These are phyloP conservation scores for Coecobrya sp. DNA, from an alignment of 2,888 invertebrate species.

Conservation along the genomic window DNA sequence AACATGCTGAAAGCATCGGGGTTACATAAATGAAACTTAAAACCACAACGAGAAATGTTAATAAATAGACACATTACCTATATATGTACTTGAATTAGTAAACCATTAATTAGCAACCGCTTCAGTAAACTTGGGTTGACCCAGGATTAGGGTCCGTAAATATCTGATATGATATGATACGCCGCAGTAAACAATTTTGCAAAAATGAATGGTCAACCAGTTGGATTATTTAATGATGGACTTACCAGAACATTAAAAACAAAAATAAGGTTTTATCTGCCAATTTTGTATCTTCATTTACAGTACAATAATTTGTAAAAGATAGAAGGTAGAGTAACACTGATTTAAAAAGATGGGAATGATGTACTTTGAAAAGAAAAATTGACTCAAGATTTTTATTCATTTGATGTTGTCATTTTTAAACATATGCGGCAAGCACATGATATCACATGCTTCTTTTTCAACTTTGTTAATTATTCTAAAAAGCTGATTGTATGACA, in stretches of 20 bases:
- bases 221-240: constrained; percentile 19
- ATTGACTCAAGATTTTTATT: too few species aligned
- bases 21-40: too few species aligned
- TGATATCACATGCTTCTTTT: not conserved
- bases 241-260: not conserved
- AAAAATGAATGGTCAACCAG: constrained; percentile 26
- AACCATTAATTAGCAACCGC: constrained; percentile 38
- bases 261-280: not conserved
- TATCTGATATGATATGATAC: constrained; percentile 26
- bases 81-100: not conserved
- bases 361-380: too few species aligned
- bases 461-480: not conserved
- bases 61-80: constrained; percentile 24
- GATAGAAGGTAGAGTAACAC: too few species aligned
- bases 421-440: too few species aligned
- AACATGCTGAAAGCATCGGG: too few species aligned
- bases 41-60: not conserved
- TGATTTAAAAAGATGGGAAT: too few species aligned
- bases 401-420: too few species aligned
- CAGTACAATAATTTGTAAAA: too few species aligned
- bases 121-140: constrained; percentile 54
- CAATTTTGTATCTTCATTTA: not conserved
- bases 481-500: not conserved
- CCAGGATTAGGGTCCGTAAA: constrained; percentile 34
- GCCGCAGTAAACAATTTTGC: not conserved